phyloP scores from a whole-genome alignment of 2,113 vertebrate species.

The Xenopus laevis region DNA sequence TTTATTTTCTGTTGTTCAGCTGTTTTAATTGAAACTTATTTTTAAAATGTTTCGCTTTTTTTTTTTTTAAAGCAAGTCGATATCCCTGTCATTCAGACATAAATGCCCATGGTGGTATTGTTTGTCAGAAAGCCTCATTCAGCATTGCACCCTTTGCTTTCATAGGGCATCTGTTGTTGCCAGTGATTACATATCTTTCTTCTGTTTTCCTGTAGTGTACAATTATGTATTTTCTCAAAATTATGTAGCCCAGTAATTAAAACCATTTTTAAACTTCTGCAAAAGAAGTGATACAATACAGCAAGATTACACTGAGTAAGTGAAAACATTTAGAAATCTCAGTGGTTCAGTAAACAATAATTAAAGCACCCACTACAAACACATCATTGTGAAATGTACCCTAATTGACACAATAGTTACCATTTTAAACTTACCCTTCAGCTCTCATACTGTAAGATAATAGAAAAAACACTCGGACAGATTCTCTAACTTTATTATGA shows the following conservation, averaged over 20 bases:
- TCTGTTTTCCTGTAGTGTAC: not conserved
- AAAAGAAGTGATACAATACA: conserved; percentile 17
- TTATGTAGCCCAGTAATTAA: conserved; percentile 26
- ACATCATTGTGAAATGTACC: not conserved
- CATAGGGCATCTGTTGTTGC: not conserved
- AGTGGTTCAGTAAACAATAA: conserved; percentile 16
- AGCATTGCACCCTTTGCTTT: not conserved
- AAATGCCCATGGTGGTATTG: not conserved
- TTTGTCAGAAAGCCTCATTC: not conserved
- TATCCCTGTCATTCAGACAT: not conserved
- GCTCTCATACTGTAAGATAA: no score
- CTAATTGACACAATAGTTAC: no score
- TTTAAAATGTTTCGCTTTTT: not conserved
- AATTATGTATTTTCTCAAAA: conserved; percentile 12
- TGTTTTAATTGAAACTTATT: no score
- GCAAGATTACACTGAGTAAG: not conserved
- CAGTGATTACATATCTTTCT: not conserved
- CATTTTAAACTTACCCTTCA: no score
- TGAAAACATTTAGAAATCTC: conserved; percentile 12
- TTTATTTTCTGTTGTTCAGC: no score
- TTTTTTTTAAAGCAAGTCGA: not conserved
- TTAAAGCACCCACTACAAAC: not conserved
- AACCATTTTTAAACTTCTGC: conserved; percentile 18
- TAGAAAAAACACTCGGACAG: no score
- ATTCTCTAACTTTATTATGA: no score